Evolutionary conservation across 2,888 invertebrate species (phyloP), one percentile per base, ranked within the genome.

Genomic region (Deilephila porcellus): DNA sequence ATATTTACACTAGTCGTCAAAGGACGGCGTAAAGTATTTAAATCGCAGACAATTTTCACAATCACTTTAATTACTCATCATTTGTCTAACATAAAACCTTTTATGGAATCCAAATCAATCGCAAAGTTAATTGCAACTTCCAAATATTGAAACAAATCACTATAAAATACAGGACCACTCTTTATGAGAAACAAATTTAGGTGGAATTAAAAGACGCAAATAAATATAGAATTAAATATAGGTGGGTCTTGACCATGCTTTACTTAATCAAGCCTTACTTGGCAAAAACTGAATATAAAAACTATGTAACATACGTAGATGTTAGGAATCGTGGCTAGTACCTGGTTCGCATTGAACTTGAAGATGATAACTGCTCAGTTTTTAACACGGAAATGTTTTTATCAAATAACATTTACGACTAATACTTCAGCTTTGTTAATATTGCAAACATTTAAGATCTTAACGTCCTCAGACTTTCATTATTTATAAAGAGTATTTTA

Each of bases 341-440:
- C 72, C 71, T 74, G 70, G 81, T 74, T 81, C 62, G 64, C 82
- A 82, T 79, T 84, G 82, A 84, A 84, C 81, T 83, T 83, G 81
- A 78, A 76, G 85, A 84, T 83, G 83, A 83, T 83, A 83, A 84
- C 76, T 76, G 76, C 17, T 45, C 17, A 71, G 78, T 83, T 85
- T 83, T 84, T 83, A 82, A 76, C 74, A 73, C 82, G 86, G 85
- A 86, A 85, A 79, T 78, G 77, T 83, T 83, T 85, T 84, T 83
- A 73, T 37, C 17, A 56, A 52, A 34, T 73, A 72, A 63, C 63
- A 77, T 76, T 73, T 76, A 77, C 80, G 78, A 80, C 77, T 78
- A 79, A 79, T 79, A 32, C 73, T 74, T 75, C 74, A 74, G 77
- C 59, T 73, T n/a, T n/a, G 17, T n/a, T 56, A n/a, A 56, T 7